Percentiles rank a stretch among this genome's conserved stretches.
phyloP scores from a whole-genome alignment of 2,113 vertebrate genomes.

The Ranitomeya imitator region DNA sequence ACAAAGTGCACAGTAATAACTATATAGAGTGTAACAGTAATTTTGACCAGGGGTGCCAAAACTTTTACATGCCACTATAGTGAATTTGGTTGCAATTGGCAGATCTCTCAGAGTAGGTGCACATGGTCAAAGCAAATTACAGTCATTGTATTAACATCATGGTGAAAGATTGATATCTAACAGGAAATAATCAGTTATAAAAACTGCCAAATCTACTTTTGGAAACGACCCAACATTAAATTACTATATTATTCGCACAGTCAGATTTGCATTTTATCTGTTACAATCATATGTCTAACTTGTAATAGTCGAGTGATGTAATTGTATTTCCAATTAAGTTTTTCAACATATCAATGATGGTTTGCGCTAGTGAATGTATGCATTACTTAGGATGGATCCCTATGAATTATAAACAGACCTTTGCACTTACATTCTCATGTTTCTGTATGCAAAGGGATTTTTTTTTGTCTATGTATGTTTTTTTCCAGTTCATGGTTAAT shows the following conservation, averaged over 20 bases:
- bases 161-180: constrained; percentile 12
- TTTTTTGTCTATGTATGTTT: constrained; percentile 20
- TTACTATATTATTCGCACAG: not conserved
- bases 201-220: constrained; percentile 9
- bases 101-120: not conserved
- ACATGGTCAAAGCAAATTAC: not conserved
- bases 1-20: too few relatives aligned
- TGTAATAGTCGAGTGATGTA: not conserved
- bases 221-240: not conserved
- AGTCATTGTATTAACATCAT: not conserved
- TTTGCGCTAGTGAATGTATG: not conserved
- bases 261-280: not conserved
- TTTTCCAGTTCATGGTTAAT: constrained; percentile 4
- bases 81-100: not conserved
- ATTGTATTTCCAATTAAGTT: not conserved
- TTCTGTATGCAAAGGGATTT: constrained; percentile 25
- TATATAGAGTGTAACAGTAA: too few relatives aligned
- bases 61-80: too few relatives aligned
- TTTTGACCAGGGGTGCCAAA: too few relatives aligned
- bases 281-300: not conserved
- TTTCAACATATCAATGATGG: not conserved
- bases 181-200: constrained; percentile 1
- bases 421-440: not conserved
- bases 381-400: constrained; percentile 8
- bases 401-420: not conserved